Base-by-base conservation (phyloP, 2,797 vertebrate genomes). In the Hemitrygon akajei region DNA sequence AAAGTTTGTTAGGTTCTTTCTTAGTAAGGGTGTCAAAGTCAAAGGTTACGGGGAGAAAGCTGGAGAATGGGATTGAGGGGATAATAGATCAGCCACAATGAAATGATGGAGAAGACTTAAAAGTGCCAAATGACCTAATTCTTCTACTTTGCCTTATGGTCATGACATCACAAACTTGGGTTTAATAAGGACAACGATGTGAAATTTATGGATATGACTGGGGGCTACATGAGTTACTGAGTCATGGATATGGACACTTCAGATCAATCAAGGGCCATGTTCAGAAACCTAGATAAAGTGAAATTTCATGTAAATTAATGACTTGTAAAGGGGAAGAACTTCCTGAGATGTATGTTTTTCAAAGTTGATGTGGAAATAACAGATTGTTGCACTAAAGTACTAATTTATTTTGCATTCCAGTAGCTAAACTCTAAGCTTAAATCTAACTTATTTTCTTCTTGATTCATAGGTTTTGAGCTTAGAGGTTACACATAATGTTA, bases 391-490 rank as follows among this genome's bases (percentile, higher is more conserved):
- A 30, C 12, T 86, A 30, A 10, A 60, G 30, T n/a, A 27, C 47
- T 5, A 84, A 30, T 56, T 11, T 40, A 4, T 22, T 18, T 5
- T n/a, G 56, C 3, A 60, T 5, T n/a, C 56, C 3, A 60, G n/a
- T 87, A 87, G 58, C 11, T 25, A 60, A n/a, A 60, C 47, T 4
- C 27, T 60, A 86, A n/a, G 30, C 30, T n/a, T 89, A 40, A 56
- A 40, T 27, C 25, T 93, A 93, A 93, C 91, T 3, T 25, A 40
- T 30, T 92, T 92, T 93, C 27, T 76, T 56, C 40, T 75, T 93
- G 34, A 76, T 93, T 93, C 73, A 75, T 93, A 93, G 91, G 91
- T 76, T 93, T 93, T 93, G 91, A 93, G 20, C 91, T 75, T 93
- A 16, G 69, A 79, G 60, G 76, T 93, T 81, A 93, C 93, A 81